Evolutionary conservation across 2,113 vertebrate genomes (phyloP), one percentile per base, ranked within the genome.

Genomic region (Melanocharis versteri): DNA sequence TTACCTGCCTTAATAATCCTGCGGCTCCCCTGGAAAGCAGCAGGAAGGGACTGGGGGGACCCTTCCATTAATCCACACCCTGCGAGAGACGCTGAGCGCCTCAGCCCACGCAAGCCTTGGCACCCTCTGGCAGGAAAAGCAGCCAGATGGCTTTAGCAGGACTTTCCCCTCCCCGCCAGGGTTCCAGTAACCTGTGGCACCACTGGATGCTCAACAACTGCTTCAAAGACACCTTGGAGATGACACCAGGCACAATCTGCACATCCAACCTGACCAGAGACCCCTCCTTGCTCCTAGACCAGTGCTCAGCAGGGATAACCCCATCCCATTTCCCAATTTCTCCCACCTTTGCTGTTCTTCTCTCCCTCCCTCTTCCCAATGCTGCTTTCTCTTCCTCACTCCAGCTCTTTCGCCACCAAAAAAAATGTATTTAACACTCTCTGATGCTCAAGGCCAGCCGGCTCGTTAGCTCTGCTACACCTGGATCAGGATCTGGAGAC

Each of bases 401-500:
- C 13, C 7, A 90, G 65, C 48, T 87, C 90, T 92, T 92, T 70
- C 62, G 80, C 58, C 51, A 84, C 45, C 72, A 58, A 88, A 89
- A n/a, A 81, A 53, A 42, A 42, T 0, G 5, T 87, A 89, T 81
- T 96, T 94, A 97, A 82, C 93, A 96, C 93, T 96, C 94, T 84
- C 73, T 88, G 65, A 73, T 64, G 90, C 83, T 94, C 93, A 89
- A 97, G 97, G 96, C 94, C 94, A 97, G 93, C 37, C 75, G 7
- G 90, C 94, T 97, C 89, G 72, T 97, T 96, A 97, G 93, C 94
- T 94, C 75, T 80, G 79, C 92, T 96, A 89, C 75, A 97, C 96
- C 97, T 97, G 91, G 90, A 96, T 96, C 95, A 95, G 82, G 90
- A 95, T 91, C 95, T 93, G 48, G 65, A 98, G 95, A 97, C 96